A percentile compares a stretch with the other conserved stretches of the same genome.
These are phyloP conservation scores for Grammomys dolichurus DNA, from an alignment of 2,113 vertebrate species.

Conservation along the genomic window DNA sequence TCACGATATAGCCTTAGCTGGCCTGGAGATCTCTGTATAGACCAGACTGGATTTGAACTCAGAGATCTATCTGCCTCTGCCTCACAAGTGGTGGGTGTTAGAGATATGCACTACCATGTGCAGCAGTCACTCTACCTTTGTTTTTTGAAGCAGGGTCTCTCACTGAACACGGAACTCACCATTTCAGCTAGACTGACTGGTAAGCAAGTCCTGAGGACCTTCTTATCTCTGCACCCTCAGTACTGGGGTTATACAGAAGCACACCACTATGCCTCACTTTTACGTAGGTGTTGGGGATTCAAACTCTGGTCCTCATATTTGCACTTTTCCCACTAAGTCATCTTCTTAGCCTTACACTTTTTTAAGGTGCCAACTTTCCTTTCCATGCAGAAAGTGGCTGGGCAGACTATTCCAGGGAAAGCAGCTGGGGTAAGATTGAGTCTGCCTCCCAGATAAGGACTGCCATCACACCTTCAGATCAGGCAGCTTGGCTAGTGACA, in stretches of 20 bases:
- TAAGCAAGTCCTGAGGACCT: background rate
- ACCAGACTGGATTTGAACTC: background rate
- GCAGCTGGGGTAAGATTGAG: background rate
- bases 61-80: background rate
- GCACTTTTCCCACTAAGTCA: background rate
- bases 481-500: background rate
- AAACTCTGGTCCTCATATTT: background rate
- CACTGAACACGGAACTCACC: background rate
- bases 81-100: background rate
- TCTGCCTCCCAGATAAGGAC: background rate
- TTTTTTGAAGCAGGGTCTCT: background rate
- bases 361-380: background rate
- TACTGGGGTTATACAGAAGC: background rate
- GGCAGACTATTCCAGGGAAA: background rate
- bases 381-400: background rate
- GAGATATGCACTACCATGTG: background rate
- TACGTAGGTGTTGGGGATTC: background rate
- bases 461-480: background rate
- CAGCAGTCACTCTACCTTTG: background rate
- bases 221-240: background rate
- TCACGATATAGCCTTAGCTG: background rate
- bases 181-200: background rate
- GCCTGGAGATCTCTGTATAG: background rate
- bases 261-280: background rate
- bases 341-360: background rate